Evolutionary conservation across 30 jellyfish, hydroid and myxozoan species (phyloP), one percentile per base, ranked within the genome.

Genomic region (Turritopsis dohrnii): DNA sequence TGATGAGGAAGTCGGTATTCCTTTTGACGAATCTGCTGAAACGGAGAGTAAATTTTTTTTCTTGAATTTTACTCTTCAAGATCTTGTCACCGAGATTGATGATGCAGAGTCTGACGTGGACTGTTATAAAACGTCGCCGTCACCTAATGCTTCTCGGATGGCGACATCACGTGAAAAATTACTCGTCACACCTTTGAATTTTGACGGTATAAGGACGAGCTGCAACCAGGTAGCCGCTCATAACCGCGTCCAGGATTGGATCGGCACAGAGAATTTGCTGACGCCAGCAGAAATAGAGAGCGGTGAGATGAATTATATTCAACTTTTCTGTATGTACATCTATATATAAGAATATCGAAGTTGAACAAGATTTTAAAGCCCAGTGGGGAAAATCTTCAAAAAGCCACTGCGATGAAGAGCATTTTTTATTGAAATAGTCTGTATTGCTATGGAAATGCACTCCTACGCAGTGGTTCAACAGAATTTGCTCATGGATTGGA

Each of bases 241-340:
- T 41, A 41, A 41, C 13, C 60, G 60, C 60, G 60, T 41, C 60
- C 60, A 41, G 5, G 60, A 41, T 41, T 72, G 76, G 29, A 54
- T 76, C 18, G 53, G 30, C 4, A 86, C 80, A 52, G 74, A 73
- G 7, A 85, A 66, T 75, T 72, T 89, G 13, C 71, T 89, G 0
- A 83, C 96, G 53, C 96, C 96, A 18, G 82, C 82, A 29, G 96
- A 89, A 83, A 89, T 92, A 18, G 96, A 89, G 81, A 89, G 96
- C 72, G 96, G 96, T 89, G 66, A 89, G 91, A 54, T 29, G 41
- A 52, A n/a, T n/a, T 66, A 23, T 71, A 0, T 25, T 17, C 20
- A 3, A 28, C 13, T 20, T 8, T 69, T 20, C 52, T 52, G 7
- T 18, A 8, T 1, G 31, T 73, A 73, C 65, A 20, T 53, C 52